Conservation (phyloP, 2,113 vertebrate genomes). For the Penelope pileata region DNA sequence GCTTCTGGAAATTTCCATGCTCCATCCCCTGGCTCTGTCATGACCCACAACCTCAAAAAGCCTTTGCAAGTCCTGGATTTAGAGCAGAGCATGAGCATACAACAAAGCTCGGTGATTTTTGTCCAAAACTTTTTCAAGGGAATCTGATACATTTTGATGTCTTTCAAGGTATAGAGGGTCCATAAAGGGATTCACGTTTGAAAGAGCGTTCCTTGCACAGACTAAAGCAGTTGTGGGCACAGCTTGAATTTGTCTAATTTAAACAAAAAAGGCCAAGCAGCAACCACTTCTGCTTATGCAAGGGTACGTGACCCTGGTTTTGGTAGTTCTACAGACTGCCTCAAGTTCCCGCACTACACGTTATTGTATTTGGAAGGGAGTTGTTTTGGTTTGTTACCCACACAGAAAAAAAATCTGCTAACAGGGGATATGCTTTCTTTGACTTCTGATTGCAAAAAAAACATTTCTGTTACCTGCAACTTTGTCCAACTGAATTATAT, state of each 20-base stretch:
- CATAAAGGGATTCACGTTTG: background rate
- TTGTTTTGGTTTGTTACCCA: rapidly evolving
- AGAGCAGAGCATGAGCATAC: background rate
- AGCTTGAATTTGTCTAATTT: background rate
- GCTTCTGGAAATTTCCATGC: background rate
- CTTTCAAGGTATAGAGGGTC: background rate
- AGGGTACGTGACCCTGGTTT: background rate
- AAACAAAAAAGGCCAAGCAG: background rate
- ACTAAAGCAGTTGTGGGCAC: background rate
- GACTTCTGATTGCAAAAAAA: background rate
- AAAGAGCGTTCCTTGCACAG: background rate
- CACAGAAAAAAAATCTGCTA: background rate
- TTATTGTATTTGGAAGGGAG: background rate
- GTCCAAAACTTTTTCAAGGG: background rate
- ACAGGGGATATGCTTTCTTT: background rate
- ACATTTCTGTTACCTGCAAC: background rate
- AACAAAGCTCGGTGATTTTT: background rate
- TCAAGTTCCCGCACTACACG: no score
- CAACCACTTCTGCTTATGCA: background rate
- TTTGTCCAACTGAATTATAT: background rate
- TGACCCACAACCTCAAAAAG: background rate
- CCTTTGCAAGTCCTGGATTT: background rate
- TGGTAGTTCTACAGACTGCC: background rate
- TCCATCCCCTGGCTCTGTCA: background rate
- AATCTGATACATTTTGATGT: background rate